Evolutionary conservation across 2,113 vertebrate species (phyloP).

Genomic region (Triplophysa tibetana): DNA sequence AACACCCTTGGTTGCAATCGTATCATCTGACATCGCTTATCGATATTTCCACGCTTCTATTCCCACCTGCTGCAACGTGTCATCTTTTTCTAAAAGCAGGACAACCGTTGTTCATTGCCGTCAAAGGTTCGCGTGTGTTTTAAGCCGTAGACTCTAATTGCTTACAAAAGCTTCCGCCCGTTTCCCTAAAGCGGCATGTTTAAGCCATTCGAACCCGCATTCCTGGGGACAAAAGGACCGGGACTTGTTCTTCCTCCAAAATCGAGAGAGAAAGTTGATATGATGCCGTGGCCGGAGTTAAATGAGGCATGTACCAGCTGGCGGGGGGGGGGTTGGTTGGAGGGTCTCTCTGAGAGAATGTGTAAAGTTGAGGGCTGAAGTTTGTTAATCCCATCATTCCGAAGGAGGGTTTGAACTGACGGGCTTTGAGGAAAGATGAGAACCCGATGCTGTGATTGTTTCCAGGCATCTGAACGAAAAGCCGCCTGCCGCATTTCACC

Average conservation of each 20-base stretch:
- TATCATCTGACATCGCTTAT: not conserved
- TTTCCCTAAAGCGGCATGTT: slow-evolving; percentile 67
- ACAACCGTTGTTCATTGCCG: slow-evolving; percentile 4
- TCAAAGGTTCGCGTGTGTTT: not conserved
- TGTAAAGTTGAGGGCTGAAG: slow-evolving; percentile 63
- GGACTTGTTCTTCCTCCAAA: slow-evolving; percentile 25
- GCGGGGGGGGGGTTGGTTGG: slow-evolving; percentile 59
- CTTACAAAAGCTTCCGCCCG: slow-evolving; percentile 14
- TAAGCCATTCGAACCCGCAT: slow-evolving; percentile 72
- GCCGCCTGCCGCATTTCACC: not conserved
- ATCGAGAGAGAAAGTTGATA: slow-evolving; percentile 56
- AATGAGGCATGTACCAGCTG: slow-evolving; percentile 64
- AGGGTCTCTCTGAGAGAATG: slow-evolving; percentile 64
- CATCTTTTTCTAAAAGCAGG: not conserved
- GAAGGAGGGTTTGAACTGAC: slow-evolving; percentile 25
- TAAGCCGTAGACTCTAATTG: not conserved
- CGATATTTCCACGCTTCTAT: not conserved
- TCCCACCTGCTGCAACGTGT: not conserved
- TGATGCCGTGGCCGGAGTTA: slow-evolving; percentile 57
- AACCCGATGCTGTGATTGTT: slow-evolving; percentile 39
- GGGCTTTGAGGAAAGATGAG: slow-evolving; percentile 49
- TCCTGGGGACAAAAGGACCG: slow-evolving; percentile 59
- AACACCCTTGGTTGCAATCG: not conserved
- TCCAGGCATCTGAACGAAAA: slow-evolving; percentile 44
- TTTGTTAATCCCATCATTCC: slow-evolving; percentile 66